Conservation (phyloP, 1,140 invertebrate species). For the Diuraphis noxia region DNA sequence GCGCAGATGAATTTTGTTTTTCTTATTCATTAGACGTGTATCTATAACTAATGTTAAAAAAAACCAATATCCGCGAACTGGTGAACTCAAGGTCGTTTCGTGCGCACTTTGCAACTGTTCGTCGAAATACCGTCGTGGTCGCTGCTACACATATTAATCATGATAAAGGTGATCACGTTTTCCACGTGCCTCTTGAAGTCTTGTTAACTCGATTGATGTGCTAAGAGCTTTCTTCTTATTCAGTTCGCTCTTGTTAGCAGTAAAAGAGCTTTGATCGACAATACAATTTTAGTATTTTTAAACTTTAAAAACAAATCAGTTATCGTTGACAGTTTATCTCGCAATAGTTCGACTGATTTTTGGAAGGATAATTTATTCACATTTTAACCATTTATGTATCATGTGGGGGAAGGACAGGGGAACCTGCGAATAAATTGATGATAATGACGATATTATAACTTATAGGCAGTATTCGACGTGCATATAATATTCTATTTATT, state of each 20-base stretch:
- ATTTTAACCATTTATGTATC: not conserved
- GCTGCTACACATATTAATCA: not conserved
- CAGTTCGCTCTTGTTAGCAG: not conserved
- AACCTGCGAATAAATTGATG: not conserved
- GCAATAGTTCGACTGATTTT: not conserved
- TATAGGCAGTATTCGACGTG: too few species aligned
- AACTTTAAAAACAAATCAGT: not conserved
- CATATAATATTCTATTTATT: too few species aligned
- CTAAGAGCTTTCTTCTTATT: not conserved
- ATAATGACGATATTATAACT: not conserved
- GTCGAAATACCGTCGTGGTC: not conserved
- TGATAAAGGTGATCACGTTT: not conserved
- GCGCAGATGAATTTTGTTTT: not conserved
- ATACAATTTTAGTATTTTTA: not conserved
- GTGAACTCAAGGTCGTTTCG: not conserved
- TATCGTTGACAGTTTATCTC: not conserved
- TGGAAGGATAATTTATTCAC: not conserved
- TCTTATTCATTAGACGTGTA: not conserved
- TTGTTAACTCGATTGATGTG: not conserved
- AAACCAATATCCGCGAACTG: conserved; percentile 2
- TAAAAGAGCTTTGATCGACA: not conserved
- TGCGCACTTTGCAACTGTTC: not conserved
- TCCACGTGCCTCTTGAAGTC: not conserved
- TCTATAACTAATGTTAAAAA: not conserved
- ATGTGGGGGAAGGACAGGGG: too few species aligned